Evolutionary conservation across 1,140 invertebrate species (phyloP), one percentile per base, ranked within the genome.

Genomic region (Sinella curviseta): DNA sequence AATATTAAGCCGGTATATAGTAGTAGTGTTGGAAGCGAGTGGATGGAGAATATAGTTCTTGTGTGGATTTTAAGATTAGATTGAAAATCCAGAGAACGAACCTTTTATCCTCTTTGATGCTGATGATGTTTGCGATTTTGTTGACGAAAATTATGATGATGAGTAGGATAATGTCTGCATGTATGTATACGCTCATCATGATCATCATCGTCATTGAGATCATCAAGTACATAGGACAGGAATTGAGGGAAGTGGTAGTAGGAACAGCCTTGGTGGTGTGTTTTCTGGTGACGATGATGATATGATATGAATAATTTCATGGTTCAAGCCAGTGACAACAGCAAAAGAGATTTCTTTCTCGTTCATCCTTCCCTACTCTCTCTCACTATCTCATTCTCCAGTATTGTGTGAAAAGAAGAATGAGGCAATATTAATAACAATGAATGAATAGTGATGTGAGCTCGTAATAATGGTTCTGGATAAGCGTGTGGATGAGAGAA

Each of bases 131-230:
- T 70, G 65, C 65, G 65, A 70, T 70, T 70, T 70, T 70, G 28
- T 70, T n/a, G 65, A 14, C 12, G 65, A 70, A 70, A 65, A 70
- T 70, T 70, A 70, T 70, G 65, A 70, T 70, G 65, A 70, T 70
- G 65, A 70, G 4, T 4, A 70, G 16, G 57, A 16, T 65, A 65
- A 16, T n/a, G 4, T 65, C 8, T 26, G 16, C 57, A 65, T 65
- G 57, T 17, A 8, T 65, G 57, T 14, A n/a, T 26, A 26, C 16
- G 14, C 57, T 4, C 39, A 20, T 8, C 39, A 48, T 48, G 39
- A 48, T 48, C 8, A 48, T 48, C 20, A 20, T 20, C 20, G 39
- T 48, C n/a, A n/a, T n/a, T n/a, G n/a, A n/a, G n/a, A n/a, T n/a
- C n/a, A n/a, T n/a, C n/a, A n/a, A n/a, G n/a, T n/a, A n/a, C n/a